These are phyloP conservation scores for Bombus turneri DNA, from an alignment of 1,140 invertebrate genomes.

Conservation along the genomic window DNA sequence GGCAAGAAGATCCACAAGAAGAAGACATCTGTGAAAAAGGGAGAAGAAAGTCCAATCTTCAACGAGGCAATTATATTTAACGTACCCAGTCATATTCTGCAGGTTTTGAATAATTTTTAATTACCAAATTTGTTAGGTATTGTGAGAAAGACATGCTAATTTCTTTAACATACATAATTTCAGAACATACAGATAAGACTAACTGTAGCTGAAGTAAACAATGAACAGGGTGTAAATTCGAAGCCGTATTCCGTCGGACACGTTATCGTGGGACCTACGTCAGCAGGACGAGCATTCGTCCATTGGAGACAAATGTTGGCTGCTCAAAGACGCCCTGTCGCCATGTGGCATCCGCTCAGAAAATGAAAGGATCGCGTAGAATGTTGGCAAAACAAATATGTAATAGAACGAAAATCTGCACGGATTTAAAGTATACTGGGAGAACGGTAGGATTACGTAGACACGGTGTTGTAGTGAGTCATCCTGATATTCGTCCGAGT, in stretches of 20 bases:
- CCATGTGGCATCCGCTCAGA: constrained; percentile 93
- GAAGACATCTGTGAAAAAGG: constrained; percentile 87
- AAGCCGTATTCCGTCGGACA: constrained; percentile 86
- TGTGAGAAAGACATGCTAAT: not conserved
- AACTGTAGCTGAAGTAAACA: constrained; percentile 85
- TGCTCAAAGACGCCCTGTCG: constrained; percentile 90
- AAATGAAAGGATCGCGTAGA: constrained; percentile 79
- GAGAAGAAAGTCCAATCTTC: constrained; percentile 88
- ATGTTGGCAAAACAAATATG: not conserved
- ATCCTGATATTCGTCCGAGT: not conserved
- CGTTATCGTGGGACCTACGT: constrained; percentile 87
- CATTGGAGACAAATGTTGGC: constrained; percentile 94
- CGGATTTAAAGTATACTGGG: constrained; percentile 7
- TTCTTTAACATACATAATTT: constrained; percentile 61
- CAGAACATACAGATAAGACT: constrained; percentile 88
- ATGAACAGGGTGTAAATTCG: constrained; percentile 76
- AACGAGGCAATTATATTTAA: constrained; percentile 92
- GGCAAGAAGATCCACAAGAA: constrained; percentile 91
- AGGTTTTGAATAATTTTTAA: constrained; percentile 78
- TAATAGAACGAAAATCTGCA: not conserved
- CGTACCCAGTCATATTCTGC: constrained; percentile 86
- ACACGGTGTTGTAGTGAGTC: not conserved
- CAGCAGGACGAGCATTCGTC: constrained; percentile 87
- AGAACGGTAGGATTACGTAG: constrained; percentile 20
- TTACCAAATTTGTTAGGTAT: not conserved